Evolutionary conservation across 2,888 invertebrate species (phyloP), one percentile per base, ranked within the genome.

Genomic region (Cryptocheilus praepositus): DNA sequence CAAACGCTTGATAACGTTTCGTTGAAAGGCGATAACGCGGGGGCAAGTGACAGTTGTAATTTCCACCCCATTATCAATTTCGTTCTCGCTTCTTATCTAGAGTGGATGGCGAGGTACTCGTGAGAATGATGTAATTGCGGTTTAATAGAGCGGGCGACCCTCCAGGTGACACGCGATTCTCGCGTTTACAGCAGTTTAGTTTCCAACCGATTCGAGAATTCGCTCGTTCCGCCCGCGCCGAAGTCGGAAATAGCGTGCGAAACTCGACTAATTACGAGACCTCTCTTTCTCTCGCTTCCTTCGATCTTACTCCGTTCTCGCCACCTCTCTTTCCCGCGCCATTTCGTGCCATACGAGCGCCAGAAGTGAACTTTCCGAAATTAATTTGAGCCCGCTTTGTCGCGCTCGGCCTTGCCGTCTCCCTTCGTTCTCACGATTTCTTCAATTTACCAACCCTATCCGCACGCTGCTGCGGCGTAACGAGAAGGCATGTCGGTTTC

Each of bases 91-190:
- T 11, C 36, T 36, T 36, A 36, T 36, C 36, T 11, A 11, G 11
- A 36, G 36, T 36, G 36, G 36, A 36, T 5, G 11, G 11, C 36
- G 36, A 11, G 36, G 36, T 11, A 36, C 36, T 36, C 36, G 36
- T 7, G 49, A n/a, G 49, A 49, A 49, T 62, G 25, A 51, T 44
- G 46, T 70, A 59, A 76, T 76, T 70, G 70, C 74, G 74, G 74
- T 64, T 55, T 68, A 45, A 60, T 43, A 56, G 55, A 46, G 54
- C 58, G 60, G 36, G 36, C 64, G 36, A 49, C 61, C 44, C 52
- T 43, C 18, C 36, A 66, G 57, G 63, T 36, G 66, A 71, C 78
- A 80, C 72, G 80, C 78, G 74, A 79, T 77, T 63, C 72, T 51
- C 69, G 66, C 74, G 77, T 77, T 80, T 74, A 58, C 73, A 56